phyloP scores from a whole-genome alignment of 2,888 invertebrate genomes.

The Drosophila maculinotata region DNA sequence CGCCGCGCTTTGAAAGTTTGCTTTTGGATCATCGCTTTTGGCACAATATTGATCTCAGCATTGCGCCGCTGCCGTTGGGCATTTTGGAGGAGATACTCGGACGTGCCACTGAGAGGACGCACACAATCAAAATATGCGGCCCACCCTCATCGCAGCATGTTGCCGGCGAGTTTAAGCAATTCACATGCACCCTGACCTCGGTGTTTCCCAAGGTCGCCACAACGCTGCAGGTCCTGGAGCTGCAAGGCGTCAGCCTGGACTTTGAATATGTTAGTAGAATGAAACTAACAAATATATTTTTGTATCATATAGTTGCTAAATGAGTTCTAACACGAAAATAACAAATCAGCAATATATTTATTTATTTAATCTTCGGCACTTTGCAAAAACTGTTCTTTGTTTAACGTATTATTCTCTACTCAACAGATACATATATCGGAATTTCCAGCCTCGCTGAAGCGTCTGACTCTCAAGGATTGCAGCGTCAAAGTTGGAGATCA shows the following conservation, averaged over 20 bases:
- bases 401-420: not conserved
- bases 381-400: not conserved
- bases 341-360: no score
- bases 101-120: constrained; percentile 79
- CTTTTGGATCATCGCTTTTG: constrained; percentile 83
- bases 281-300: not conserved
- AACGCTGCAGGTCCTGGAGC: constrained; percentile 74
- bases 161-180: constrained; percentile 73
- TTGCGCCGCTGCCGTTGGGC: constrained; percentile 72
- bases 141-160: constrained; percentile 76
- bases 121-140: constrained; percentile 82
- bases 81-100: constrained; percentile 79
- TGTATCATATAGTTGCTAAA: no score
- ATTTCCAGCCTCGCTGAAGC: constrained; percentile 88
- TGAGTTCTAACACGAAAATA: no score
- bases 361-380: no score
- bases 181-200: constrained; percentile 75
- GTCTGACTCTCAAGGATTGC: constrained; percentile 85
- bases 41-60: constrained; percentile 82
- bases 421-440: constrained; percentile 87
- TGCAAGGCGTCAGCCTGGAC: constrained; percentile 83
- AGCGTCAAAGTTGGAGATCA: constrained; percentile 76
- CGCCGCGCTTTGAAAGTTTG: constrained; percentile 80
- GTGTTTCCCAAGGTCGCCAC: constrained; percentile 76
- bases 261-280: constrained; percentile 79